Base-by-base conservation (phyloP, 2,888 invertebrate genomes). In the Drosophila anomalata region DNA sequence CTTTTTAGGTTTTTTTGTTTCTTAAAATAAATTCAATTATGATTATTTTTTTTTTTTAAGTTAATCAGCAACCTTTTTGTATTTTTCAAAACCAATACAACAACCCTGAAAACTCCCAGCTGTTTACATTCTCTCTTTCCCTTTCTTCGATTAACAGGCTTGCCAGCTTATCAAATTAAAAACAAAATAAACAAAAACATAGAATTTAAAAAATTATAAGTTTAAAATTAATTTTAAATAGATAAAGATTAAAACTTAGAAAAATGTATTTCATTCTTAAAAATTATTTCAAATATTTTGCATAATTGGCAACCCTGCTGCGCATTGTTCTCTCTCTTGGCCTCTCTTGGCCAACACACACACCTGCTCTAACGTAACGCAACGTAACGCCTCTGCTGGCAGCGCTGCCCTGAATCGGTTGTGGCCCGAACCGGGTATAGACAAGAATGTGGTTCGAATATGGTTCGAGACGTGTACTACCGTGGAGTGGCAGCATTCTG, bases 281-380 rank as follows among this genome's bases (percentile, higher is more conserved):
- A 2, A 11, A 2, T 9, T 29, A 2, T 3, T 0, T 29, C 2
- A 3, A 29, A 9, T 29, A 3, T 2, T 29, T 29, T 29, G 9
- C 11, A 39, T 9, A 4, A 3, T 2, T 47, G 70, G 39, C 73
- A 84, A 52, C 61, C 54, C 63, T 70, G 59, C 56, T 61, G 59
- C 39, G 55, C 69, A 60, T 70, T 62, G 57, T 44, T 17, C 31
- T 17, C 50, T 17, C 46, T 56, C 42, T 63, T 67, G 78, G 70
- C 71, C 84, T 78, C 81, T 78, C 76, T 84, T 84, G 87, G 82
- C 78, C 84, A 84, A 80, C 58, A 62, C 75, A 54, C 31, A 68
- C 72, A 73, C 73, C 61, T 57, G 62, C 51, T 8, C 29, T 9
- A 29, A 29, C 29, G 9, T 29, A 29, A 29, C 29, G 29, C 2